A percentile compares a stretch with the other conserved stretches of the same genome.
Evolutionary conservation across 2,888 invertebrate genomes (phyloP).

Genomic region (Drosophila phalerata): DNA sequence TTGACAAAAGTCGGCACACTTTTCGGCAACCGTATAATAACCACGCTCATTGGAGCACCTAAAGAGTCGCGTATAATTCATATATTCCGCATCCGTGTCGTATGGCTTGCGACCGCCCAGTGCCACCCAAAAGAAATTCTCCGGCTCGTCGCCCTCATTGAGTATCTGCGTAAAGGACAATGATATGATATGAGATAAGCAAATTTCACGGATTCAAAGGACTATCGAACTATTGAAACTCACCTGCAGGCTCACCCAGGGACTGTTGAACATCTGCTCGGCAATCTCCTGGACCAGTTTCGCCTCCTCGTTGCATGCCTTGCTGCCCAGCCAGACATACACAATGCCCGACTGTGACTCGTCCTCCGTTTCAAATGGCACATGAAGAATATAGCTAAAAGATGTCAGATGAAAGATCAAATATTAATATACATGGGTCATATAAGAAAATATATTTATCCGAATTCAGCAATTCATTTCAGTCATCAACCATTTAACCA

Average conservation of each 20-base stretch:
- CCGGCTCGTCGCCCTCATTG: slow-evolving; percentile 97
- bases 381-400: slow-evolving; percentile 94
- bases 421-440: too few species aligned
- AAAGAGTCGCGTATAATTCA: slow-evolving; percentile 97
- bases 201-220: not conserved
- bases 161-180: slow-evolving; percentile 87
- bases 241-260: slow-evolving; percentile 92
- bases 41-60: slow-evolving; percentile 99
- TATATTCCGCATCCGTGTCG: slow-evolving; percentile 95
- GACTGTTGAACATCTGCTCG: slow-evolving; percentile 95
- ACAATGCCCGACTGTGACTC: slow-evolving; percentile 93
- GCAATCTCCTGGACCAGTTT: slow-evolving; percentile 96
- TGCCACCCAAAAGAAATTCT: slow-evolving; percentile 99
- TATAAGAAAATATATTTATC: too few species aligned
- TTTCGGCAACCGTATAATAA: slow-evolving; percentile 99
- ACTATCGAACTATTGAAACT: too few species aligned
- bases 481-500: too few species aligned
- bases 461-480: too few species aligned
- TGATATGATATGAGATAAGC: not conserved
- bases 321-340: slow-evolving; percentile 97
- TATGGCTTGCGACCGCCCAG: slow-evolving; percentile 96
- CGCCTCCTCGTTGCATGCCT: slow-evolving; percentile 94
- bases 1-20: slow-evolving; percentile 91
- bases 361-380: slow-evolving; percentile 95
- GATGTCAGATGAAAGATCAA: not conserved